Conservation (phyloP, 2,113 vertebrate species). For the Bubo blakistoni region DNA sequence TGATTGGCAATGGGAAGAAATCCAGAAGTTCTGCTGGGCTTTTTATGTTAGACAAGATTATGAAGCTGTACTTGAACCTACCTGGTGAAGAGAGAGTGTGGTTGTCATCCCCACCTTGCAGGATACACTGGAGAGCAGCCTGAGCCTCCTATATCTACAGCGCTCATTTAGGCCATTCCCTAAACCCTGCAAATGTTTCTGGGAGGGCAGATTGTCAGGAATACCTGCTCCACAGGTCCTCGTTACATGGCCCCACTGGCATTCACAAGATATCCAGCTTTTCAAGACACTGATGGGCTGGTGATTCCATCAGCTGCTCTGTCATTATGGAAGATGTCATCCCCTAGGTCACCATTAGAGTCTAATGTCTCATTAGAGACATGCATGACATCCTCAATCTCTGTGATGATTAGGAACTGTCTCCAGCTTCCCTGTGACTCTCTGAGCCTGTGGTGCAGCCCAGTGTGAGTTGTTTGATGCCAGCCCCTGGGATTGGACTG, state of each 20-base stretch:
- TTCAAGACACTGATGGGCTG: not conserved
- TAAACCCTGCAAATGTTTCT: not conserved
- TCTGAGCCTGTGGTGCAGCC: not conserved
- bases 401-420: not conserved
- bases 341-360: not conserved
- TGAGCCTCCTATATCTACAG: not conserved
- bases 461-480: not conserved
- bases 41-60: not conserved
- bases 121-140: not conserved
- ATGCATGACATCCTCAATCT: not conserved
- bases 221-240: not conserved
- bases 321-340: not conserved
- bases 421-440: not conserved
- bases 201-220: not conserved
- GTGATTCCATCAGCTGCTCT: not conserved
- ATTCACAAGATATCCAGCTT: not conserved
- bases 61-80: not conserved
- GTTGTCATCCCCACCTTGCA: not conserved
- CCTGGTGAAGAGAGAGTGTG: not conserved
- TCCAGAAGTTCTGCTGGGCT: not conserved
- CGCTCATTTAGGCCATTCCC: not conserved
- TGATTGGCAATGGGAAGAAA: not conserved
- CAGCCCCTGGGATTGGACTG: rapidly evolving
- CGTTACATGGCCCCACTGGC: rapidly evolving
- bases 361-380: not conserved